Evolutionary conservation across 1,140 invertebrate species (phyloP).

Genomic region (Phocides pigmalion): DNA sequence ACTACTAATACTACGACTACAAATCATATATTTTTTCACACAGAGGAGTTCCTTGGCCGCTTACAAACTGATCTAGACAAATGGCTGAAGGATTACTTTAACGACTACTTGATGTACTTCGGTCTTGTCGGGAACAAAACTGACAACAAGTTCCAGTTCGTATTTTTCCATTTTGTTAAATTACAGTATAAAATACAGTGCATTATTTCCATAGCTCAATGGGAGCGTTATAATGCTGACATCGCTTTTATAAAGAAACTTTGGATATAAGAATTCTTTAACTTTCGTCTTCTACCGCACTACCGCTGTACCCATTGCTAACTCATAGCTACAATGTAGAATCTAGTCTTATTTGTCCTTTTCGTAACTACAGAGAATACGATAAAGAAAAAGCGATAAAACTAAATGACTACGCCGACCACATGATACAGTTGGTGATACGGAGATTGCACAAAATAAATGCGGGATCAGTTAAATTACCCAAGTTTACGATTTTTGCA

Average conservation of each 20-base stretch:
- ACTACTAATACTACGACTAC: not conserved
- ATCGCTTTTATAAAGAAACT: too few species aligned
- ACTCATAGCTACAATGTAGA: too few species aligned
- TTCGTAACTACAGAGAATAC: constrained; percentile 50
- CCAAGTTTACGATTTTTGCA: constrained; percentile 51
- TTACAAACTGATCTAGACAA: constrained; percentile 60
- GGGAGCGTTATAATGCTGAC: too few species aligned
- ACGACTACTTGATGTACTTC: constrained; percentile 63
- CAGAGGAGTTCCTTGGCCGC: constrained; percentile 58
- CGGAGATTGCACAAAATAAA: constrained; percentile 45
- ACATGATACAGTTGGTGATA: constrained; percentile 40
- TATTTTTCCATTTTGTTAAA: constrained; percentile 13
- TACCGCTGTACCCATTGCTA: too few species aligned
- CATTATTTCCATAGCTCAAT: too few species aligned
- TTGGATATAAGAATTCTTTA: too few species aligned
- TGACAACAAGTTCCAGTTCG: constrained; percentile 50
- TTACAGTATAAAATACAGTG: too few species aligned
- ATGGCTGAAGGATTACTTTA: constrained; percentile 73
- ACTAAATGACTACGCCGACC: constrained; percentile 55
- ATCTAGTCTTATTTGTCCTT: too few species aligned
- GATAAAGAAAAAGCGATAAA: constrained; percentile 47
- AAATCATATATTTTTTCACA: constrained; percentile 6
- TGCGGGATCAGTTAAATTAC: constrained; percentile 45
- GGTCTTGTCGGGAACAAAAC: constrained; percentile 26
- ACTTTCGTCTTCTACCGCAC: too few species aligned